These are phyloP conservation scores for Puma concolor DNA, from an alignment of 2,113 vertebrate species.

Conservation along the genomic window DNA sequence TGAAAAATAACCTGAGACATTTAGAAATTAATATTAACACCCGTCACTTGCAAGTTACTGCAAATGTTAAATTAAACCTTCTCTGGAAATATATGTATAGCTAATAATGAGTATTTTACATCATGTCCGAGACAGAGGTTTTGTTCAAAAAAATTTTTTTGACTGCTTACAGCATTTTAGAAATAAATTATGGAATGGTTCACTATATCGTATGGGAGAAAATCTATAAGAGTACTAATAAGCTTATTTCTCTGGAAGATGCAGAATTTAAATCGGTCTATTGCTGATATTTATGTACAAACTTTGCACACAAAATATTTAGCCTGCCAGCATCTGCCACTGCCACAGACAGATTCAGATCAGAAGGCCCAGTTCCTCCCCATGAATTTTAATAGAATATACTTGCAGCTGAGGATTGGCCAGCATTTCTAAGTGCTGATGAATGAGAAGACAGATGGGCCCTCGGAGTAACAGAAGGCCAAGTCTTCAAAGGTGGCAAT, in stretches of 20 bases:
- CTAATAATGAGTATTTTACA: background rate
- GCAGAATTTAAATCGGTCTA: constrained; percentile 56
- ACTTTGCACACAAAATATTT: constrained; percentile 77
- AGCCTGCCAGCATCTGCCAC: constrained; percentile 66
- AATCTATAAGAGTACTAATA: background rate
- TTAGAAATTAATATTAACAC: background rate
- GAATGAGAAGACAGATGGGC: constrained; percentile 56
- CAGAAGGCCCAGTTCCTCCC: constrained; percentile 56
- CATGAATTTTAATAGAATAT: constrained; percentile 74
- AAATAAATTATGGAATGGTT: constrained; percentile 39
- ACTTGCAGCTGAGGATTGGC: constrained; percentile 52
- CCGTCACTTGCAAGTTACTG: background rate
- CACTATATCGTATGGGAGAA: background rate
- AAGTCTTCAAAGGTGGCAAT: background rate
- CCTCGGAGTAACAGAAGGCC: constrained; percentile 35
- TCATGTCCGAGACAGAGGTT: background rate
- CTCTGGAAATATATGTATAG: background rate
- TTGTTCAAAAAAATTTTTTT: constrained; percentile 19
- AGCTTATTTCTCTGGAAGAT: constrained; percentile 27
- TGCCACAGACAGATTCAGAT: constrained; percentile 64
- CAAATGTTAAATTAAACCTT: background rate
- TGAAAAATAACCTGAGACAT: background rate
- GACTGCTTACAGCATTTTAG: background rate
- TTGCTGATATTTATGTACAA: constrained; percentile 71
- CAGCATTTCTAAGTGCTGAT: constrained; percentile 46